These are phyloP conservation scores for Potorous gilbertii DNA, from an alignment of 2,797 vertebrate species.

Conservation along the genomic window DNA sequence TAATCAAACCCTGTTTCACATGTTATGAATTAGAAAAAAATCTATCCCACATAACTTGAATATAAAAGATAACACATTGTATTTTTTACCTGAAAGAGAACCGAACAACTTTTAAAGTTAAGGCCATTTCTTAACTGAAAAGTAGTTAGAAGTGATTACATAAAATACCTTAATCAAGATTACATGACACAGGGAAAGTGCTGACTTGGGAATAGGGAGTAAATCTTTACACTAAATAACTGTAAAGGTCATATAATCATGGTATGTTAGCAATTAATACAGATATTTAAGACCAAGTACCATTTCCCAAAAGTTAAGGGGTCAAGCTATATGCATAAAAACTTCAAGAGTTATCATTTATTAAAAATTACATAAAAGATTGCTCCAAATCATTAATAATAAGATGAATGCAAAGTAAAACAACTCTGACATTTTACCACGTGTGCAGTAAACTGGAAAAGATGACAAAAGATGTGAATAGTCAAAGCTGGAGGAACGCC, in stretches of 20 bases:
- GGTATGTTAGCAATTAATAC: no score
- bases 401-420: background rate
- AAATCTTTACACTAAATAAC: no score
- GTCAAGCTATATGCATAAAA: background rate
- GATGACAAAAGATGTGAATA: background rate
- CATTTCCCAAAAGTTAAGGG: background rate
- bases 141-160: background rate
- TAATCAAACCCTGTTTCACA: background rate
- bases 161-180: background rate
- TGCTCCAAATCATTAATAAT: background rate
- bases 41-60: background rate
- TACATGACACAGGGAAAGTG: background rate
- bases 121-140: background rate
- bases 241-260: no score
- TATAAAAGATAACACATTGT: background rate
- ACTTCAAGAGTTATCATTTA: background rate
- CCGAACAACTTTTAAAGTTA: background rate
- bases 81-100: background rate
- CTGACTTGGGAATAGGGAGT: no score
- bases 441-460: background rate
- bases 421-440: background rate
- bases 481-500: background rate
- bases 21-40: background rate
- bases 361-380: background rate
- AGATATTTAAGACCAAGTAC: no score